phyloP scores from a whole-genome alignment of 2,888 invertebrate species.

The Cantharis rufa region DNA sequence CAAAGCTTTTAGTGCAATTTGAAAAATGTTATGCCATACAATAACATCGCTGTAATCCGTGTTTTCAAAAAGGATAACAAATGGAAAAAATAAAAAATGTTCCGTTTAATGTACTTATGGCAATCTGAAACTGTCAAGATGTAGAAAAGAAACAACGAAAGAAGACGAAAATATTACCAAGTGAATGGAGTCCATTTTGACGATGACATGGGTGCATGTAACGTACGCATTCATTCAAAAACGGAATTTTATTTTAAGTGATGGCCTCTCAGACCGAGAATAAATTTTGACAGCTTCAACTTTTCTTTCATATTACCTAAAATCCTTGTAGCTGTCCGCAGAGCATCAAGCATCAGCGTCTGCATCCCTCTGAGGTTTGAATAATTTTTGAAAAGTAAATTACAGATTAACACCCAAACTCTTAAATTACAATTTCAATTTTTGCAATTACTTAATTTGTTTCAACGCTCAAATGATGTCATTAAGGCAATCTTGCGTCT shows the following conservation, averaged over 20 bases:
- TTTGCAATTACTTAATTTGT: background rate
- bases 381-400: background rate
- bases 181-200: background rate
- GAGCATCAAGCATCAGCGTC: too few relatives aligned
- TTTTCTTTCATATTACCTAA: background rate
- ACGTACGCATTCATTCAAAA: background rate
- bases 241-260: background rate
- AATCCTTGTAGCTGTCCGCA: background rate
- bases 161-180: background rate
- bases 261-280: background rate
- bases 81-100: background rate
- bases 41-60: background rate
- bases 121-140: background rate
- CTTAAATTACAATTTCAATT: background rate
- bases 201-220: background rate
- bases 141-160: background rate
- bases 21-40: background rate
- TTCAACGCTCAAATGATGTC: background rate
- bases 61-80: background rate
- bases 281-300: background rate
- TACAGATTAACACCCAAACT: background rate
- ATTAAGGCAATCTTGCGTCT: background rate
- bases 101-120: background rate
- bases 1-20: background rate
- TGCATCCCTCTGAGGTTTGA: background rate